phyloP scores from a whole-genome alignment of 2,797 vertebrate species.

The Pristis pectinata region DNA sequence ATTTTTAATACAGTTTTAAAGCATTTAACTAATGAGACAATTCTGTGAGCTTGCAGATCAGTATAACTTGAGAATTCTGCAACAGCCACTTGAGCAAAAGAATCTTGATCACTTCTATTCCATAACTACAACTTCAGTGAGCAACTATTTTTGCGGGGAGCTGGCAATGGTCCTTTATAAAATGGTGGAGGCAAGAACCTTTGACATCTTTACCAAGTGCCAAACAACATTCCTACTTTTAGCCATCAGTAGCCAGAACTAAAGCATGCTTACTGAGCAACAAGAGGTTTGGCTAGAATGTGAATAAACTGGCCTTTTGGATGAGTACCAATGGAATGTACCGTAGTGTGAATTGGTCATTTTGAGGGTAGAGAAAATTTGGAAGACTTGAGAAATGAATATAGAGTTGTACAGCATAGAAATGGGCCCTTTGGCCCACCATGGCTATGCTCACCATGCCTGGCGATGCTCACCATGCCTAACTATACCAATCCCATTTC shows the following conservation, averaged over 20 bases:
- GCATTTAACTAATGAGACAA: not conserved
- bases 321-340: not conserved
- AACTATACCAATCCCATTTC: no score
- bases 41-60: not conserved
- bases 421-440: no score
- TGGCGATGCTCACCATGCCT: no score
- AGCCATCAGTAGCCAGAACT: not conserved
- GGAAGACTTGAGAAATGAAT: not conserved
- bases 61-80: not conserved
- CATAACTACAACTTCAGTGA: not conserved
- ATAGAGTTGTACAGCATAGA: no score
- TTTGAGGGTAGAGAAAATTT: not conserved
- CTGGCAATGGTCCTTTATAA: not conserved
- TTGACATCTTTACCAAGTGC: not conserved
- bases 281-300: not conserved
- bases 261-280: no score
- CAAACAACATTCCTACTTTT: not conserved
- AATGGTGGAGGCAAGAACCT: not conserved
- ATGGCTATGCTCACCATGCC: no score
- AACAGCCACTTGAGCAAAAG: not conserved
- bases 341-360: not conserved
- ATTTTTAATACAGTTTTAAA: not conserved
- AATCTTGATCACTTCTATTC: not conserved
- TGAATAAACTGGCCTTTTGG: not conserved
- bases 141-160: not conserved